phyloP scores from a whole-genome alignment of 1,140 invertebrate species.

The Argopecten irradians region DNA sequence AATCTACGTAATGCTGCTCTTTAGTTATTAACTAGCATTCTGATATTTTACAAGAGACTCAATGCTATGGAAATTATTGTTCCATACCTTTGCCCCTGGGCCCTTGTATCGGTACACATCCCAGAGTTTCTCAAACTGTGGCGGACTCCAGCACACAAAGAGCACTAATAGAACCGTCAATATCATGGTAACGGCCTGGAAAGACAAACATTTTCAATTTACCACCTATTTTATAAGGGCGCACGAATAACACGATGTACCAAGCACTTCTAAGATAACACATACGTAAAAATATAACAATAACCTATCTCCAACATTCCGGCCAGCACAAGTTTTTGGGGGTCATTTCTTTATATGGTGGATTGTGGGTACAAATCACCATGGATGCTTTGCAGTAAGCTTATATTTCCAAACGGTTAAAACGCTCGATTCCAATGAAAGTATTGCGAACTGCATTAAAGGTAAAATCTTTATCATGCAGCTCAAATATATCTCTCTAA shows the following conservation, averaged over 20 bases:
- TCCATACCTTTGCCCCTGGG: constrained; percentile 26
- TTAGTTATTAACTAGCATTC: too few relatives aligned
- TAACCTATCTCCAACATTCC: background rate
- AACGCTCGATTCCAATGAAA: too few relatives aligned
- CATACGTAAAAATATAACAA: background rate
- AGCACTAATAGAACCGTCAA: constrained; percentile 43
- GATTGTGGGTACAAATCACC: background rate
- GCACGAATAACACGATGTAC: background rate
- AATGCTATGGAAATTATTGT: too few relatives aligned
- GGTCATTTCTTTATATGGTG: background rate
- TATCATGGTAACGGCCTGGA: constrained; percentile 43
- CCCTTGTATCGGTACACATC: constrained; percentile 40
- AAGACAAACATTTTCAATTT: background rate
- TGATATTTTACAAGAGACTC: too few relatives aligned
- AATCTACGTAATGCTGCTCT: too few relatives aligned
- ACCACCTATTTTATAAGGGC: background rate
- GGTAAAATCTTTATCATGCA: too few relatives aligned
- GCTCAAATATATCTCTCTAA: too few relatives aligned
- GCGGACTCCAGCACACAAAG: constrained; percentile 51
- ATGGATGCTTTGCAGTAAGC: too few relatives aligned
- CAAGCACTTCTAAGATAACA: too few relatives aligned
- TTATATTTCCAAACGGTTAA: too few relatives aligned
- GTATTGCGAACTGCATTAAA: too few relatives aligned
- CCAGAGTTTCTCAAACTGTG: constrained; percentile 44
- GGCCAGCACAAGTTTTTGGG: background rate